Base-by-base conservation (phyloP, 2,888 invertebrate species). In the Pimpla rufipes region DNA sequence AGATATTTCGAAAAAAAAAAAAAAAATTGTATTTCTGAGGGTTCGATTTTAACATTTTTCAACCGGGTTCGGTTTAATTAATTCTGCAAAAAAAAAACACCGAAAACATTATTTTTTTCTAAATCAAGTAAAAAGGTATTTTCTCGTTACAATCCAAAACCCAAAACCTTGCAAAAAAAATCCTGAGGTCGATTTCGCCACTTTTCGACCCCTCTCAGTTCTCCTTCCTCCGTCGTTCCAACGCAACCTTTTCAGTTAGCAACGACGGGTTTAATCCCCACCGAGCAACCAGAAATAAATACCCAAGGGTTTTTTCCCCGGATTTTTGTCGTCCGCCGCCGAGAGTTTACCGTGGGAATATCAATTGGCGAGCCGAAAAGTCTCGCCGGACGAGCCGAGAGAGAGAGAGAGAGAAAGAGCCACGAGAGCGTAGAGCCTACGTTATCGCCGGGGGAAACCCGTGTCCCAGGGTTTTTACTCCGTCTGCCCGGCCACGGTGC, bases 291-390 rank as follows among this genome's bases (percentile, higher is more conserved):
- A 23, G 11, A 59, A 59, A 29, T 35, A 16, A 57, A 57, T 59
- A 35, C 57, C 57, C 7, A 59, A 35, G 29, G 55, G 0, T 52
- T 52, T 52, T 18, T 45, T 35, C n/a, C 57, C 29, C n/a, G 29
- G 35, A 13, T 16, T 75, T 83, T 74, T 35, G 71, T 75, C 75
- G 67, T 77, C 64, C 68, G 78, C 81, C 76, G 79, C 78, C 29
- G 29, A 64, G 64, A 79, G 81, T 75, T 83, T 82, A 79, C 62
- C n/a, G 79, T 85, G 77, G 68, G 78, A 66, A 83, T 81, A 76
- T 66, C 64, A 81, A 81, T 81, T 81, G 76, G 70, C 59, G 59
- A 81, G 57, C 42, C 66, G 57, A 81, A 81, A 57, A 76, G 76
- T 66, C 64, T 71, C 70, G 29, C 21, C 52, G 66, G 76, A 66